A percentile compares a stretch with the other conserved stretches of the same genome.
Conservation (phyloP, 2,888 invertebrate genomes). For the Congeria kusceri region DNA sequence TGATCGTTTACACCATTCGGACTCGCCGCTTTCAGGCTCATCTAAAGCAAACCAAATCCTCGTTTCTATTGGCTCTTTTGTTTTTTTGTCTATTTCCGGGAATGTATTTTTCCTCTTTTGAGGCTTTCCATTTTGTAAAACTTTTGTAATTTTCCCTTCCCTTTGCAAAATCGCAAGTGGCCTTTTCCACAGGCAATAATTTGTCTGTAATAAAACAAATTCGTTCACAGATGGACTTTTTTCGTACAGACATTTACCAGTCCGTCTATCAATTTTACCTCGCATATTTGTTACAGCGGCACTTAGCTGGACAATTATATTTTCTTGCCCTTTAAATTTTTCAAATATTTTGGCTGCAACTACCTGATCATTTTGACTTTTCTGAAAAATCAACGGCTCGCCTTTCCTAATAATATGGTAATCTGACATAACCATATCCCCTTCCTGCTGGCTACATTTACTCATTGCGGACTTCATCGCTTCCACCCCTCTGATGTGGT, state of each 20-base stretch:
- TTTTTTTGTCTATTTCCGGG: background rate
- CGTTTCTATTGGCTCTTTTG: no score
- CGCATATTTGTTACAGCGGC: background rate
- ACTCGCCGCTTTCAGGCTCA: no score
- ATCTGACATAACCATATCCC: conserved; percentile 20
- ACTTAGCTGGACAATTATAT: background rate
- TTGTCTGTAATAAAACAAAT: conserved; percentile 12
- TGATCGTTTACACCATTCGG: no score
- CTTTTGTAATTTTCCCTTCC: background rate
- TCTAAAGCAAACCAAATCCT: no score
- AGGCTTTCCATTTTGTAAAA: background rate
- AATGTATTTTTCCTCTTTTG: background rate
- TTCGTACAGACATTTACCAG: background rate
- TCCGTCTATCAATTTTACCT: background rate
- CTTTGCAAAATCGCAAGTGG: conserved; percentile 1
- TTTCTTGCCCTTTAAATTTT: background rate
- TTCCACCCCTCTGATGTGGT: conserved; percentile 16
- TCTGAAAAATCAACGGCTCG: conserved; percentile 4
- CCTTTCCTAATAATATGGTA: conserved; percentile 12
- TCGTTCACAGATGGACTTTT: background rate
- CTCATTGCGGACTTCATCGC: conserved; percentile 35
- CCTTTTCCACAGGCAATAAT: conserved; percentile 3
- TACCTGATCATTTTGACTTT: background rate
- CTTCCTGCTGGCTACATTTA: background rate
- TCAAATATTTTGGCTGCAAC: conserved; percentile 11